Base-by-base conservation (phyloP, 2,888 invertebrate species). In the Diarsia mendica region DNA sequence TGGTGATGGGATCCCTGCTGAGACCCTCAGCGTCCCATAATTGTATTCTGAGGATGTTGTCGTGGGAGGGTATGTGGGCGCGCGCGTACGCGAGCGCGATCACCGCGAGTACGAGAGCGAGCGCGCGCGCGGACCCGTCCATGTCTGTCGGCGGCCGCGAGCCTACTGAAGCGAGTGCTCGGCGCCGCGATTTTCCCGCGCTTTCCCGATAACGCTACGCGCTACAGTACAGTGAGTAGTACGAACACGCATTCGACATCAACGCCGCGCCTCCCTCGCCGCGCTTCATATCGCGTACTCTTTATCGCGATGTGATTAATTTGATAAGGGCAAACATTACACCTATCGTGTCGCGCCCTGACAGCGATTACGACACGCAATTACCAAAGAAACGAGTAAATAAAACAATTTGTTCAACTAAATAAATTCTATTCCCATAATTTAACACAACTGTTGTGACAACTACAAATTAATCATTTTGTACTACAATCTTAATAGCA, bases 21-120 rank as follows among this genome's bases (percentile, higher is more conserved):
- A 96, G 92, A 2, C 96, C 96, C 86, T 96, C 96, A 63, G 93
- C 96, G 86, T 96, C 96, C 96, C 96, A 96, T 73, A 96, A 90
- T 83, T 96, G 96, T 89, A 96, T 94, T 89, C 96, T 90, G 28
- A 96, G 91, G 82, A 96, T 96, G 88, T 96, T 96, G 80, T 96
- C 96, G 91, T 95, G 96, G 81, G 96, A 96, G 85, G 94, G 89
- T 79, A 93, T 89, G 90, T 95, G 94, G 88, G 96, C 95, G 91
- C 94, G 92, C 90, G 93, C 93, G 90, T 90, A 87, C 89, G 93
- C 92, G 92, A 95, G 88, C 90, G 94, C 93, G 92, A 95, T 87
- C 87, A 92, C 90, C 87, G 92, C 92, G 91, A 95, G 90, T 90
- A 91, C 91, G 80, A 94, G 79, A 87, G 86, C 90, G 87, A 94